A percentile compares a stretch with the other conserved stretches of the same genome.
Evolutionary conservation across 2,888 invertebrate species (phyloP).

Genomic region (Limnephilus lunatus): DNA sequence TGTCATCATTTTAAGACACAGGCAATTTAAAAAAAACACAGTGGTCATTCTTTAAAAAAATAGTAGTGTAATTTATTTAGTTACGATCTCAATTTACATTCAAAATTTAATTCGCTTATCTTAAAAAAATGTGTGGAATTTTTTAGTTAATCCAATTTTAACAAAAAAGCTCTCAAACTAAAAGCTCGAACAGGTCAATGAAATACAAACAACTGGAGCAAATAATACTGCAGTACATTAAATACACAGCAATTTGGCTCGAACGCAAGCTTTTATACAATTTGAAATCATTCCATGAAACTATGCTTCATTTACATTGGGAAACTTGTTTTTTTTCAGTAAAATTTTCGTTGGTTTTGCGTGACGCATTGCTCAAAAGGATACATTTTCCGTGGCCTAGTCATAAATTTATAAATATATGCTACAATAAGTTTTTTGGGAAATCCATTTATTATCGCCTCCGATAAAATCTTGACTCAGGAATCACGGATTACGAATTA

Average conservation of each 20-base stretch:
- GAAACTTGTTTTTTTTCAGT: neutral
- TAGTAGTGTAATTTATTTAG: too few relatives aligned
- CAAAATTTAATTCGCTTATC: too few relatives aligned
- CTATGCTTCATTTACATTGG: neutral
- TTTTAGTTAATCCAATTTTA: neutral
- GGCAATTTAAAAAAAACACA: too few relatives aligned
- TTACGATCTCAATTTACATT: too few relatives aligned
- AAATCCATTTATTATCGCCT: neutral
- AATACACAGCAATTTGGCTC: constrained; percentile 12
- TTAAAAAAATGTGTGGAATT: neutral
- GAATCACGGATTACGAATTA: neutral
- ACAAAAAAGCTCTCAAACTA: neutral
- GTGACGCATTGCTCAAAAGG: constrained; percentile 32
- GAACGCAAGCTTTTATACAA: constrained; percentile 8
- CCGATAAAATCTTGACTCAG: neutral
- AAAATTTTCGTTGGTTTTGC: neutral
- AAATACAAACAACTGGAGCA: constrained; percentile 14
- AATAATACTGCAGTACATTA: constrained; percentile 4
- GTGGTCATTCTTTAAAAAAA: neutral
- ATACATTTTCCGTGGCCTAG: neutral
- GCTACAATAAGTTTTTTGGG: neutral
- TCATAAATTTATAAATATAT: neutral
- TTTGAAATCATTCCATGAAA: neutral
- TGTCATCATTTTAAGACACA: too few relatives aligned
- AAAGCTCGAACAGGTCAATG: constrained; percentile 4